Percentiles rank a stretch among this genome's conserved stretches.
Evolutionary conservation across 2,888 invertebrate genomes (phyloP).

Genomic region (Omphaloscelis lunosa): DNA sequence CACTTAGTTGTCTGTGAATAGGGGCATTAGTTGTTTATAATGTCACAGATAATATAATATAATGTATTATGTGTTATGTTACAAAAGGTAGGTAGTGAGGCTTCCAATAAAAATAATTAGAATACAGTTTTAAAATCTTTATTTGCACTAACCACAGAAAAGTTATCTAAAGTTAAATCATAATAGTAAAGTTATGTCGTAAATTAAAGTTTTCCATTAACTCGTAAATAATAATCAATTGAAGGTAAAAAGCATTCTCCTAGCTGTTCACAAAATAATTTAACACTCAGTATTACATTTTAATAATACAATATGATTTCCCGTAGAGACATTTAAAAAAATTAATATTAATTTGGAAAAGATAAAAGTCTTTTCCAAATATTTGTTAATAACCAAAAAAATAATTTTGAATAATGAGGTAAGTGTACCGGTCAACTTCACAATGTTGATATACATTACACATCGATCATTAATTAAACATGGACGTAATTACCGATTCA

Average conservation of each 20-base stretch:
- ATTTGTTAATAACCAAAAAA: background rate
- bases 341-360: slow-evolving; percentile 9
- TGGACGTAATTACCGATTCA: background rate
- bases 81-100: background rate
- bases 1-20: too few species aligned
- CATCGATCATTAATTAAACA: slow-evolving; percentile 15
- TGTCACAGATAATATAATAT: too few species aligned
- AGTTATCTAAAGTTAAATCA: slow-evolving; percentile 46
- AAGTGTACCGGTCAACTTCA: background rate
- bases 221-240: slow-evolving; percentile 9
- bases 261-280: background rate
- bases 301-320: background rate
- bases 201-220: slow-evolving; percentile 38
- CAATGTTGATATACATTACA: slow-evolving; percentile 6
- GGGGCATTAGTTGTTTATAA: too few species aligned
- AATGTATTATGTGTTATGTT: too few species aligned
- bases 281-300: background rate
- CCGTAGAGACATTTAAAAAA: background rate
- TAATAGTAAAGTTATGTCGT: slow-evolving; percentile 38
- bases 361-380: too few species aligned
- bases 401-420: background rate
- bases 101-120: slow-evolving; percentile 18
- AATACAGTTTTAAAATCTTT: slow-evolving; percentile 28
- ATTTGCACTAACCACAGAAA: slow-evolving; percentile 49
- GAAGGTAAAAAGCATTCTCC: background rate